Evolutionary conservation across 30 jellyfish, hydroid and myxozoan species (phyloP).

Genomic region (Rhopilema esculentum): DNA sequence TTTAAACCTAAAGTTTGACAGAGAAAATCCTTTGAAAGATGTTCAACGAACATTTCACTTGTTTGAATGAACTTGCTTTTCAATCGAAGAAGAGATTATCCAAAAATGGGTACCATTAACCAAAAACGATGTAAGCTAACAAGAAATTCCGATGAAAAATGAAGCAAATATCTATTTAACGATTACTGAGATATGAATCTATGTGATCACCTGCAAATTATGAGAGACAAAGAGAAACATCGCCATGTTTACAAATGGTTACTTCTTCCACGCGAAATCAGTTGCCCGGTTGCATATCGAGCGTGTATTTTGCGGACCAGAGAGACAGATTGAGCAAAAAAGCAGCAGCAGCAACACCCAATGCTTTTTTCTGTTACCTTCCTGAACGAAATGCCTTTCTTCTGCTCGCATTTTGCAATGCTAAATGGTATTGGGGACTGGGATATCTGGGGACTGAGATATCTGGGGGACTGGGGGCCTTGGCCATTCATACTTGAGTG

Average conservation of each 20-base stretch:
- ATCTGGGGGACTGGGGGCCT: no score
- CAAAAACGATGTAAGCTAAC: background rate
- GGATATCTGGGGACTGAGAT: no score
- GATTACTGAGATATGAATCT: background rate
- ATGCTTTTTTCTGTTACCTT: background rate
- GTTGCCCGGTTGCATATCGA: conserved; percentile 35
- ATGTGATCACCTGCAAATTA: conserved; percentile 3
- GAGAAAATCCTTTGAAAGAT: background rate
- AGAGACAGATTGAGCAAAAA: background rate
- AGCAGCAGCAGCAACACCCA: background rate
- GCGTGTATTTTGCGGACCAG: conserved; percentile 34
- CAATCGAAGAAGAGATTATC: no score
- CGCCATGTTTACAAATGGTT: background rate
- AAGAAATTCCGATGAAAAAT: background rate
- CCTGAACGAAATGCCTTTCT: no score
- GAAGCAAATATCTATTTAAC: background rate
- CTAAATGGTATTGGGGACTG: no score
- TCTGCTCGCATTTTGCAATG: no score
- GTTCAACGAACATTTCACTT: background rate
- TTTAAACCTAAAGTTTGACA: background rate
- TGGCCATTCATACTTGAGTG: no score
- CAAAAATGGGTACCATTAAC: background rate
- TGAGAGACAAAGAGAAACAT: background rate
- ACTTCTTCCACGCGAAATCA: conserved; percentile 1
- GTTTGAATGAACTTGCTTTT: background rate